phyloP scores from a whole-genome alignment of 2,113 vertebrate genomes.

The Naja naja region DNA sequence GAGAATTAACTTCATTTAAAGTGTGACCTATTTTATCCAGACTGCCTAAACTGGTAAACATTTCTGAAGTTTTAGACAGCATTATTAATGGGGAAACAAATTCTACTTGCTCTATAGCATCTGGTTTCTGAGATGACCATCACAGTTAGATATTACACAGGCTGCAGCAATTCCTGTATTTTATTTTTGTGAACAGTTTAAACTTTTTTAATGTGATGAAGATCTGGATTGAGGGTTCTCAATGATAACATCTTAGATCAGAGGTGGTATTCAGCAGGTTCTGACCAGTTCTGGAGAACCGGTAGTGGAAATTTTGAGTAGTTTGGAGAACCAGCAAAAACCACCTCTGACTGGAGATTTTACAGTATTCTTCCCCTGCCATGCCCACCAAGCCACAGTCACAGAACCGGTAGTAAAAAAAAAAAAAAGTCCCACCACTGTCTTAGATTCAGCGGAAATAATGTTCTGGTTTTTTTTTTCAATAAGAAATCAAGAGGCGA shows the following conservation, averaged over 20 bases:
- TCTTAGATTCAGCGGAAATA: not conserved
- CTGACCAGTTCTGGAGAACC: too few species aligned
- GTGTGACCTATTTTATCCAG: not conserved
- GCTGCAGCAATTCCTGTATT: not conserved
- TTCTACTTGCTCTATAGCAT: not conserved
- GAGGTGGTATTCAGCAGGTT: too few species aligned
- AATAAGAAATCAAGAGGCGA: slow-evolving; percentile 26
- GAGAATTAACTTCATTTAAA: not conserved
- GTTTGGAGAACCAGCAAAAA: too few species aligned
- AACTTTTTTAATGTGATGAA: slow-evolving; percentile 7
- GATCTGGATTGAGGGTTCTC: not conserved
- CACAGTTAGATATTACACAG: not conserved
- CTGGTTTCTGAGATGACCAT: not conserved
- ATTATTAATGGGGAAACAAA: slow-evolving; percentile 1
- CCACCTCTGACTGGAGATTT: too few species aligned
- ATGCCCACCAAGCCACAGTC: too few species aligned
- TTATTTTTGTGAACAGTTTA: not conserved
- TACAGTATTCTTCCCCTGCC: too few species aligned
- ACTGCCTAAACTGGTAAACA: not conserved
- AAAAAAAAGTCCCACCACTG: too few species aligned
- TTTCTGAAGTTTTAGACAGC: not conserved
- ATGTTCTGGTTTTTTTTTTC: not conserved
- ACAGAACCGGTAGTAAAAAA: too few species aligned
- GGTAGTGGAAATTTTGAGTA: too few species aligned
- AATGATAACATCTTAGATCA: not conserved